These are phyloP conservation scores for Hipparchia sbordonii DNA, from an alignment of 2,888 invertebrate genomes.

Conservation along the genomic window DNA sequence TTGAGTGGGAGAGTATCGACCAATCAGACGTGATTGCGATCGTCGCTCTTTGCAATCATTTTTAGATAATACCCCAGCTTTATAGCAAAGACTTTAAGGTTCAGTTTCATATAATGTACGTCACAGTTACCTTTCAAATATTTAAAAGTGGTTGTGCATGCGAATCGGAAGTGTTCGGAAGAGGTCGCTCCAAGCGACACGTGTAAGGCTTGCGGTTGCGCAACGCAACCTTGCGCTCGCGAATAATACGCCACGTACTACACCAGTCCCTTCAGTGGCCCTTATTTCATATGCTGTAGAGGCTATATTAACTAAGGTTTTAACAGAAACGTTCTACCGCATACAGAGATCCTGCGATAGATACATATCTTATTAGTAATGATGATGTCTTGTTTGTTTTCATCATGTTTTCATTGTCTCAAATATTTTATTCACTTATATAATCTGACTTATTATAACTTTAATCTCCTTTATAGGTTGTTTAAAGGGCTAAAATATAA, in stretches of 20 bases:
- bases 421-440: background rate
- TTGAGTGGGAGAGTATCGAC: too few relatives aligned
- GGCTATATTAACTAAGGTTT: slow-evolving; percentile 17
- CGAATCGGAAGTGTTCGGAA: slow-evolving; percentile 78
- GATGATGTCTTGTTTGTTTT: slow-evolving; percentile 13
- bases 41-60: too few relatives aligned
- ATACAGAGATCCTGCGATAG: slow-evolving; percentile 15
- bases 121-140: slow-evolving; percentile 69
- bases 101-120: slow-evolving; percentile 59
- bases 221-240: slow-evolving; percentile 76
- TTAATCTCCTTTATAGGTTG: too few relatives aligned
- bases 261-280: slow-evolving; percentile 20
- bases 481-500: too few relatives aligned
- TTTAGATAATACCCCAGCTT: too few relatives aligned
- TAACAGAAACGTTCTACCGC: slow-evolving; percentile 1
- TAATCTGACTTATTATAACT: too few relatives aligned
- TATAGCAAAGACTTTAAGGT: slow-evolving; percentile 31
- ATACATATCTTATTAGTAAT: slow-evolving; percentile 24
- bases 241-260: slow-evolving; percentile 56
- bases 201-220: slow-evolving; percentile 77
- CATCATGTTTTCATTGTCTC: background rate
- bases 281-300: slow-evolving; percentile 19
- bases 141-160: slow-evolving; percentile 66
- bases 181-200: slow-evolving; percentile 71
- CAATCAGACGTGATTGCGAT: too few relatives aligned